A percentile compares a stretch with the other conserved stretches of the same genome.
phyloP scores from a whole-genome alignment of 1,140 invertebrate species.

The Copidosoma floridanum region DNA sequence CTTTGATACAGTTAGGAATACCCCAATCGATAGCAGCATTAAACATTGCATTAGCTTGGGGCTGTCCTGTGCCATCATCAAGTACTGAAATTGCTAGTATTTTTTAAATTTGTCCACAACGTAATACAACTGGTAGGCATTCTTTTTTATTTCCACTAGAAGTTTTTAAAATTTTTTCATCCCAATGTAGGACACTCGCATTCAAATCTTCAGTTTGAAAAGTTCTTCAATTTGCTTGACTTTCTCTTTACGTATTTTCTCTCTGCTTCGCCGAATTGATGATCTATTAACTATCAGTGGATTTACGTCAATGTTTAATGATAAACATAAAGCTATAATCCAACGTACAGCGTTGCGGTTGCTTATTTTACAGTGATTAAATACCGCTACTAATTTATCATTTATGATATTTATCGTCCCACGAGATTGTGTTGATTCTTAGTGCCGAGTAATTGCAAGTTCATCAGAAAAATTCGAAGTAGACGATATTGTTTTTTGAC shows the following conservation, averaged over 20 bases:
- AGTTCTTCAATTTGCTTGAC: conserved; percentile 24
- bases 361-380: conserved; percentile 28
- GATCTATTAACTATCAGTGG: conserved; percentile 25
- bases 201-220: conserved; percentile 22
- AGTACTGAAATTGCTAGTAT: conserved; percentile 28
- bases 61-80: conserved; percentile 24
- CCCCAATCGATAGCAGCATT: conserved; percentile 25
- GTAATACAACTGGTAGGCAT: no score
- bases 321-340: conserved; percentile 10
- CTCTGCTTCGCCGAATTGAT: conserved; percentile 22
- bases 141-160: neutral
- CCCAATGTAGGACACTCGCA: conserved; percentile 19
- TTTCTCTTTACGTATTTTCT: conserved; percentile 23
- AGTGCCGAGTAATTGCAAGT: conserved; percentile 6
- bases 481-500: conserved; percentile 12
- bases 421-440: conserved; percentile 17
- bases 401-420: conserved; percentile 21
- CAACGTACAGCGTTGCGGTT: conserved; percentile 25
- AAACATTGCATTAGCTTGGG: conserved; percentile 25
- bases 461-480: conserved; percentile 19
- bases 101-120: conserved; percentile 8
- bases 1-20: conserved; percentile 32
- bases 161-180: conserved; percentile 24
- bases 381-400: conserved; percentile 15
- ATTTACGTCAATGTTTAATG: conserved; percentile 20